phyloP scores from a whole-genome alignment of 2,113 vertebrate genomes.

The Acrocephalus kingi region DNA sequence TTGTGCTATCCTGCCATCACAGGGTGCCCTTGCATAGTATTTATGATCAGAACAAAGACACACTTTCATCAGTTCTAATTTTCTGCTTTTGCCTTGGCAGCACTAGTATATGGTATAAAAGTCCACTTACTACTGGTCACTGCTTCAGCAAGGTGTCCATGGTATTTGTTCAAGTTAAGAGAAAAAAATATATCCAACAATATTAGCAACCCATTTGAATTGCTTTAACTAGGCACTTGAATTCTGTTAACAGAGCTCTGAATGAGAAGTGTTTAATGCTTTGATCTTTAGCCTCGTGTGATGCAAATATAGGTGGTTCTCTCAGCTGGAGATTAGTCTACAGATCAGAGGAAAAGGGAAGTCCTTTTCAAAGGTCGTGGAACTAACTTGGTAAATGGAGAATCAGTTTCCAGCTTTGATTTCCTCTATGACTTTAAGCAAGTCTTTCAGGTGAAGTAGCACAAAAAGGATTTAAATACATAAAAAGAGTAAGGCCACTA shows the following conservation, averaged over 20 bases:
- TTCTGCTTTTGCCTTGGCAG: background rate
- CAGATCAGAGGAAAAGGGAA: background rate
- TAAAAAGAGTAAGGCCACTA: background rate
- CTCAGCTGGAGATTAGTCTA: background rate
- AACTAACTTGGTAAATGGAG: background rate
- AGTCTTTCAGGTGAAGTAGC: background rate
- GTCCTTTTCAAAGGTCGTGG: background rate
- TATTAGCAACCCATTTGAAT: background rate
- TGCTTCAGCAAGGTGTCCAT: background rate
- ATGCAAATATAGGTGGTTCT: background rate
- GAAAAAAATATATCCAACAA: background rate
- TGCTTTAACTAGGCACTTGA: background rate
- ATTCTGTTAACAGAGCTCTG: background rate
- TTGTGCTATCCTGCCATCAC: background rate
- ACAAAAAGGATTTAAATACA: background rate
- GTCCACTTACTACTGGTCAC: background rate
- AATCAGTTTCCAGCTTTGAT: slow-evolving; percentile 27
- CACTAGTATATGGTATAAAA: background rate
- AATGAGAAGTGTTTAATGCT: background rate
- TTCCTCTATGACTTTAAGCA: background rate
- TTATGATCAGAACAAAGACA: background rate
- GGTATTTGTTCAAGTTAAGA: background rate
- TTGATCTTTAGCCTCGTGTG: background rate
- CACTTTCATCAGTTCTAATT: background rate
- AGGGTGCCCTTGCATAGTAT: background rate